Conservation (phyloP, 35 echinoderm and acorn worm species). For the Heliocidaris tuberculata region DNA sequence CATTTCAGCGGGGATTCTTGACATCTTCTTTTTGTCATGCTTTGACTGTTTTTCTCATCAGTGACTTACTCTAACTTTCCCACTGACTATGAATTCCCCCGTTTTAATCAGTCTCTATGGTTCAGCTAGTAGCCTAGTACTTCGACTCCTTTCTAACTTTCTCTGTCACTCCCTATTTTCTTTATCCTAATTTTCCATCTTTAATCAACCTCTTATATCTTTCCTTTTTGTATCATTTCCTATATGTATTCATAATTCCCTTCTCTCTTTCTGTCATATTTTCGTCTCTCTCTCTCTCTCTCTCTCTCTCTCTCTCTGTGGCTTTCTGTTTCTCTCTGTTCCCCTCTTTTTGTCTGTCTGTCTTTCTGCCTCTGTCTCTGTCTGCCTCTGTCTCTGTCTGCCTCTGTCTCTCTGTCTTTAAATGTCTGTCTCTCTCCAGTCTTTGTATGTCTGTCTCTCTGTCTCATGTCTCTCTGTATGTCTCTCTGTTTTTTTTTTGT, state of each 20-base stretch:
- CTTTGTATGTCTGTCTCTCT: background rate
- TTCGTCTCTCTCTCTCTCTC: too few relatives aligned
- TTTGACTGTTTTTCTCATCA: constrained; percentile 3
- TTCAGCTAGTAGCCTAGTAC: background rate
- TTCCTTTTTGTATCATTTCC: too few relatives aligned
- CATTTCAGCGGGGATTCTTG: background rate
- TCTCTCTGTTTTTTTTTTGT: too few relatives aligned
- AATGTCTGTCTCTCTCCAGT: background rate
- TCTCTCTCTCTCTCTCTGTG: background rate
- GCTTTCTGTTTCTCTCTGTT: background rate
- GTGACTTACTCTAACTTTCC: background rate
- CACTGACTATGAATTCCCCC: background rate
- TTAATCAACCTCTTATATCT: too few relatives aligned
- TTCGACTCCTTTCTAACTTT: background rate
- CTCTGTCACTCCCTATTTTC: background rate
- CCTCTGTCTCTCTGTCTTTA: too few relatives aligned
- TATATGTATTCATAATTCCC: too few relatives aligned
- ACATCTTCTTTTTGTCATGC: constrained; percentile 2
- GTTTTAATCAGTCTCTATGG: background rate
- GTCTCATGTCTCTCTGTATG: too few relatives aligned
- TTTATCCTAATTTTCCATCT: too few relatives aligned
- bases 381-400: background rate
- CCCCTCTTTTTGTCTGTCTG: background rate
- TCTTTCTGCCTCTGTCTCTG: background rate
- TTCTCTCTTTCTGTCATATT: too few relatives aligned